Percentiles rank a stretch among this genome's conserved stretches.
Evolutionary conservation across 1,140 invertebrate genomes (phyloP).

Genomic region (Cyphomyrmex costatus): DNA sequence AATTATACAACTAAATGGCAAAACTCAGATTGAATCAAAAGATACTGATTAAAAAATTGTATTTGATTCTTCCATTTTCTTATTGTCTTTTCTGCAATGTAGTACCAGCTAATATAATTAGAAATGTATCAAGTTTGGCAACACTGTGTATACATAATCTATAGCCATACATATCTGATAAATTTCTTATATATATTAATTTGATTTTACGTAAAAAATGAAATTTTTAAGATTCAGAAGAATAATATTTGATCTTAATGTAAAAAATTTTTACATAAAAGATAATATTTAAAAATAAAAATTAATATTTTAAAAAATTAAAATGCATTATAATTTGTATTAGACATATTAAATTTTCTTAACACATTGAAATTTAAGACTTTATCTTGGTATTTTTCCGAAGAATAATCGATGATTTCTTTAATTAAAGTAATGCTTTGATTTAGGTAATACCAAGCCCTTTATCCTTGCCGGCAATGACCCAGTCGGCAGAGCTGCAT

Average conservation of each 20-base stretch:
- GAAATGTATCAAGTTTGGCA: too few relatives aligned
- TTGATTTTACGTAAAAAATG: neutral
- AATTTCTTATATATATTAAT: neutral
- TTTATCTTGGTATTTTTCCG: neutral
- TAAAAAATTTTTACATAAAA: neutral
- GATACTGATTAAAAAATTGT: too few relatives aligned
- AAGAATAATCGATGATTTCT: neutral
- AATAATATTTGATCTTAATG: neutral
- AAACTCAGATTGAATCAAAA: too few relatives aligned
- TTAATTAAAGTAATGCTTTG: too few relatives aligned
- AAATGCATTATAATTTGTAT: neutral
- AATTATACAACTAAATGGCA: too few relatives aligned
- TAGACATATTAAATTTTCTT: neutral
- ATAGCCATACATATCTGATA: neutral
- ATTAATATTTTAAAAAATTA: neutral
- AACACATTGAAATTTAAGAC: neutral
- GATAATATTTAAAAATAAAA: neutral
- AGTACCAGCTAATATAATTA: too few relatives aligned
- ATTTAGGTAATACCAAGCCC: constrained; percentile 87
- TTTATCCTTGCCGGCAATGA: constrained; percentile 89
- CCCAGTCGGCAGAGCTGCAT: constrained; percentile 89
- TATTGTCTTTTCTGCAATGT: too few relatives aligned
- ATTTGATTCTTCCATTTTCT: too few relatives aligned
- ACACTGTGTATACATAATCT: too few relatives aligned
- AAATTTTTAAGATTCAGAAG: neutral